A percentile compares a stretch with the other conserved stretches of the same genome.
Evolutionary conservation across 2,113 vertebrate genomes (phyloP).

Genomic region (Bambusicola thoracicus): DNA sequence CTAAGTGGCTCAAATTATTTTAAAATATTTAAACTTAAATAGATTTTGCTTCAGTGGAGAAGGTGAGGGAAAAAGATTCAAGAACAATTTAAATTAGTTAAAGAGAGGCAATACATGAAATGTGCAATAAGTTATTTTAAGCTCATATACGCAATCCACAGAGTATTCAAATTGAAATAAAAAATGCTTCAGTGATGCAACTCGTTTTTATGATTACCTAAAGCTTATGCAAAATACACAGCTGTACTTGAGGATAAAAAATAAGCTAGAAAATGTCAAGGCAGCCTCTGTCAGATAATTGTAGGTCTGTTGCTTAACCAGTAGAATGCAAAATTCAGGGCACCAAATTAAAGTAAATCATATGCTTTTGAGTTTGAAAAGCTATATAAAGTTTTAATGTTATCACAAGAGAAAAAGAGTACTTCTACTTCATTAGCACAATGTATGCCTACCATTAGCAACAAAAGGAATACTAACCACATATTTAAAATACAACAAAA

Average conservation of each 20-base stretch:
- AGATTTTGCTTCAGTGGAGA: neutral
- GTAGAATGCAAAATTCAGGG: conserved; percentile 19
- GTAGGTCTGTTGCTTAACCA: conserved; percentile 32
- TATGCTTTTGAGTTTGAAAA: neutral
- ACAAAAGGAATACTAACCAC: neutral
- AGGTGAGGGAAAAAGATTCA: neutral
- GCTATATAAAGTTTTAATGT: neutral
- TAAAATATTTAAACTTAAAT: neutral
- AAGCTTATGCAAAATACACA: conserved; percentile 39
- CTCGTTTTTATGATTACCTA: conserved; percentile 45
- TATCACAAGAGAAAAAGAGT: neutral
- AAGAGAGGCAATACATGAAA: neutral
- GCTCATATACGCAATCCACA: neutral
- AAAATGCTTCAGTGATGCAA: conserved; percentile 40
- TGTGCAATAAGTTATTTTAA: conserved; percentile 23
- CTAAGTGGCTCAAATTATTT: neutral
- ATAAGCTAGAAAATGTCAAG: conserved; percentile 50
- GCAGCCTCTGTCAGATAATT: conserved; percentile 32
- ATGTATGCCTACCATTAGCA: neutral
- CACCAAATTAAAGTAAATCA: neutral
- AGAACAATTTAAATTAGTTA: conserved; percentile 20
- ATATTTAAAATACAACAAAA: neutral
- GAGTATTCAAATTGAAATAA: conserved; percentile 21
- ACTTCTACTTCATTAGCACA: neutral
- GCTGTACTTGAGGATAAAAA: conserved; percentile 36